phyloP scores from a whole-genome alignment of 1,140 invertebrate species.

The Nephotettix cincticeps region DNA sequence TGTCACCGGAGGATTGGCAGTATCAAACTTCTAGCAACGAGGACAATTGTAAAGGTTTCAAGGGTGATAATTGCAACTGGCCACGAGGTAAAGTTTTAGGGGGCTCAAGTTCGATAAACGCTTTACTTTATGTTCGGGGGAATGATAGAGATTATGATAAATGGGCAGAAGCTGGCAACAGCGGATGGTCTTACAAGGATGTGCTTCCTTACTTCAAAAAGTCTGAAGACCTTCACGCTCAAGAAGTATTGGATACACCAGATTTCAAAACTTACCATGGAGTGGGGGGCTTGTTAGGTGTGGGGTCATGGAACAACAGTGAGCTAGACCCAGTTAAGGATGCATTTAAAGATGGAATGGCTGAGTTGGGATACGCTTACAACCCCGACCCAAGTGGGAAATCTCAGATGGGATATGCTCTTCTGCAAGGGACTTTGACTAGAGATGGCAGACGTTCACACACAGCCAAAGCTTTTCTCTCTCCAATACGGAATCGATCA shows the following conservation, averaged over 20 bases:
- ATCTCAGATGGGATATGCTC: conserved; percentile 52
- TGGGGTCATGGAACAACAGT: conserved; percentile 79
- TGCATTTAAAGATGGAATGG: conserved; percentile 86
- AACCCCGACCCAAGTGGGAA: conserved; percentile 79
- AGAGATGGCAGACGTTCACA: conserved; percentile 49
- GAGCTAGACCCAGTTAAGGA: conserved; percentile 75
- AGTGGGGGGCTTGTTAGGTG: conserved; percentile 61
- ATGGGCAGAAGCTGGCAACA: conserved; percentile 84
- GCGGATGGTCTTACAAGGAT: conserved; percentile 86
- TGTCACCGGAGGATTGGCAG: conserved; percentile 87
- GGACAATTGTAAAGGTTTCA: conserved; percentile 44
- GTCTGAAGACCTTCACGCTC: conserved; percentile 63
- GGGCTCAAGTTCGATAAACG: conserved; percentile 80
- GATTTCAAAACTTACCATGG: conserved; percentile 67
- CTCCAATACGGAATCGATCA: conserved; percentile 54
- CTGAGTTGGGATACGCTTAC: conserved; percentile 88
- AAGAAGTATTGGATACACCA: conserved; percentile 53
- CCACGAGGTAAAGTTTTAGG: conserved; percentile 65
- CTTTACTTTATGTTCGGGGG: conserved; percentile 85
- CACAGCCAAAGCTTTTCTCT: conserved; percentile 51
- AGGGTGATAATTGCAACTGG: conserved; percentile 53
- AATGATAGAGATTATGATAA: conserved; percentile 83
- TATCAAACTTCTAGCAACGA: conserved; percentile 82
- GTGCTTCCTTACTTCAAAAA: conserved; percentile 87
- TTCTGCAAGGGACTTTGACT: conserved; percentile 44